Percentiles rank a stretch among this genome's conserved stretches.
These are phyloP conservation scores for Drosophila differens DNA, from an alignment of 2,888 invertebrate species.

Conservation along the genomic window DNA sequence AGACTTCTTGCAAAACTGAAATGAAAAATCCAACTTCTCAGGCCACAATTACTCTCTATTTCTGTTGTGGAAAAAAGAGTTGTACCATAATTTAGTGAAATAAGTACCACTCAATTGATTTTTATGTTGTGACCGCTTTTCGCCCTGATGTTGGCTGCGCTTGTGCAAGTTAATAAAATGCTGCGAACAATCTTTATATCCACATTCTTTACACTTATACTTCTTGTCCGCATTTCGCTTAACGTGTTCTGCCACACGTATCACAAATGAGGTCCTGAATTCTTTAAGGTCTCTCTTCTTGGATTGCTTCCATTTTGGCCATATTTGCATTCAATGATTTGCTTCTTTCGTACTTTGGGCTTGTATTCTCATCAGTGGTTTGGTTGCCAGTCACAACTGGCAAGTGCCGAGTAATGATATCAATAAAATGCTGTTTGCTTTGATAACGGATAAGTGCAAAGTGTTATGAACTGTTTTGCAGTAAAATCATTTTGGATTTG, in stretches of 20 bases:
- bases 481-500: not conserved
- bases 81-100: not conserved
- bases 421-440: not conserved
- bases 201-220: not conserved
- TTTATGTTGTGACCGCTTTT: not conserved
- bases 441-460: not conserved
- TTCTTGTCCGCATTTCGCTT: not conserved
- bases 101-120: not conserved
- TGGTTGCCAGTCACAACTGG: not conserved
- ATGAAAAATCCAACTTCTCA: not conserved
- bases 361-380: not conserved
- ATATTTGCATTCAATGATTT: no score
- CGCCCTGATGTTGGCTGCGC: not conserved
- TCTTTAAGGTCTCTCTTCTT: no score
- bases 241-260: not conserved
- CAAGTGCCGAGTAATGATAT: not conserved
- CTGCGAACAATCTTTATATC: not conserved
- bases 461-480: not conserved
- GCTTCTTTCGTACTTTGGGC: not conserved
- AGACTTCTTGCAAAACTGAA: not conserved
- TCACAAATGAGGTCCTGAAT: not conserved
- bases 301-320: not conserved
- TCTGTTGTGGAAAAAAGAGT: fast-evolving
- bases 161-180: not conserved
- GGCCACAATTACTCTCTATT: not conserved